A percentile compares a stretch with the other conserved stretches of the same genome.
These are phyloP conservation scores for Gallinago media DNA, from an alignment of 2,113 vertebrate genomes.

Conservation along the genomic window DNA sequence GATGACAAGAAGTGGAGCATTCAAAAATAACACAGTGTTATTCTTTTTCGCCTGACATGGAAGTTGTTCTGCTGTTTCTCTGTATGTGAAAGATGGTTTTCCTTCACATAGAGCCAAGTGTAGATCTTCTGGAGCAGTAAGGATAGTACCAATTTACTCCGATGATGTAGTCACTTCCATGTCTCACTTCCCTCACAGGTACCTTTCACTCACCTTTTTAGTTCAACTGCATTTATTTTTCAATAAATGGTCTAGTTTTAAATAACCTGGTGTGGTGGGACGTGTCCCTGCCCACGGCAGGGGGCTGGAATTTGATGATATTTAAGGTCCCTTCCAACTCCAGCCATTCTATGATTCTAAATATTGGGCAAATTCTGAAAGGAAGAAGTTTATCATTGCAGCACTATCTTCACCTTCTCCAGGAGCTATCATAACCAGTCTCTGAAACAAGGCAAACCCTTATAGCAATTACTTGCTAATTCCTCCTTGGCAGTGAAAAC, in stretches of 20 bases:
- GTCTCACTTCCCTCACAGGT: neutral
- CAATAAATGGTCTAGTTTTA: neutral
- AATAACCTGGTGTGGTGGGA: too few relatives aligned
- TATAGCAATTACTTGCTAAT: neutral
- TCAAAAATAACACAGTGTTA: neutral
- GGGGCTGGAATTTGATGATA: too few relatives aligned
- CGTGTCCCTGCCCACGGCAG: too few relatives aligned
- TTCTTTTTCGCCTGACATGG: neutral
- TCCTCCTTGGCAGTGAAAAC: neutral
- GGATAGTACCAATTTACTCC: neutral
- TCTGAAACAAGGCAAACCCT: neutral
- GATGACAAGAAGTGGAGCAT: neutral
- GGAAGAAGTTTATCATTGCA: neutral
- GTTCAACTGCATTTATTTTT: neutral
- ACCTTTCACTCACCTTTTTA: neutral
- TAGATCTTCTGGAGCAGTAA: neutral
- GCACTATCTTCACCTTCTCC: neutral
- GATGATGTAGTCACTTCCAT: neutral
- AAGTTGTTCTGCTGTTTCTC: neutral
- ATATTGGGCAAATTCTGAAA: neutral
- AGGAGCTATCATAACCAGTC: neutral
- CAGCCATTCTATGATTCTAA: too few relatives aligned
- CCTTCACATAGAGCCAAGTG: neutral
- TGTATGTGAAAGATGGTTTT: neutral
- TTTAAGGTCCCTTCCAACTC: too few relatives aligned